These are phyloP conservation scores for Halocynthia aurantium DNA, from an alignment of 23 tunicate genomes.

Conservation along the genomic window DNA sequence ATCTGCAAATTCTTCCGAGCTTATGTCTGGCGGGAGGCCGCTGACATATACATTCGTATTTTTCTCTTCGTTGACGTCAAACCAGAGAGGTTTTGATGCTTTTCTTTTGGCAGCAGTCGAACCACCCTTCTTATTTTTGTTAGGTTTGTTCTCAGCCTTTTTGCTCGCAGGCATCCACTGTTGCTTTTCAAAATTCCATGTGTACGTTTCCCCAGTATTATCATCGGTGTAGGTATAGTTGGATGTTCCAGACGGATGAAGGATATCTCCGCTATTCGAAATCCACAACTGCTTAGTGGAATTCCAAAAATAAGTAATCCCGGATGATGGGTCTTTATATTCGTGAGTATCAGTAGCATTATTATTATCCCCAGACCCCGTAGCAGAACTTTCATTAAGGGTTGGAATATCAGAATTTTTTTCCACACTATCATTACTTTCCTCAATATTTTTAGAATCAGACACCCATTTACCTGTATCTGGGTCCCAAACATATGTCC, in stretches of 20 bases:
- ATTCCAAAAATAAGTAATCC: slow-evolving; percentile 58
- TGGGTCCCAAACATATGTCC: slow-evolving; percentile 9
- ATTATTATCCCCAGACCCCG: no score
- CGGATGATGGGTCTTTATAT: slow-evolving; percentile 60
- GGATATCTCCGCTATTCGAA: slow-evolving; percentile 35
- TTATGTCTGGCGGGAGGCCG: slow-evolving; percentile 70
- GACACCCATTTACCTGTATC: slow-evolving; percentile 4
- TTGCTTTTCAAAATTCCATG: slow-evolving; percentile 43
- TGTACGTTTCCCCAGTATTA: slow-evolving; percentile 39
- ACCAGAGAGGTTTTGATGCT: slow-evolving; percentile 18
- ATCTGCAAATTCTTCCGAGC: slow-evolving; percentile 40
- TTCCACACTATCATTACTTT: no score
- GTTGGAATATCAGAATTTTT: no score
- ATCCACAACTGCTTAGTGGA: slow-evolving; percentile 35
- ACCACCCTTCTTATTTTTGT: slow-evolving; percentile 4
- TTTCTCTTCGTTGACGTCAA: slow-evolving; percentile 17
- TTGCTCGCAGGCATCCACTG: slow-evolving; percentile 61
- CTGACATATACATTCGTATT: slow-evolving; percentile 78
- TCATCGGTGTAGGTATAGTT: slow-evolving; percentile 52
- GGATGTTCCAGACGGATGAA: slow-evolving; percentile 36
- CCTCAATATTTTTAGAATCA: not conserved
- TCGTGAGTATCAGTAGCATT: not conserved
- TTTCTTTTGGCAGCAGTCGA: slow-evolving; percentile 12
- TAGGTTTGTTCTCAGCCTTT: not conserved
- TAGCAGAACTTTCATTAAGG: no score